Evolutionary conservation across 1,140 invertebrate species (phyloP), one percentile per base, ranked within the genome.

Genomic region (Gryllus bimaculatus): DNA sequence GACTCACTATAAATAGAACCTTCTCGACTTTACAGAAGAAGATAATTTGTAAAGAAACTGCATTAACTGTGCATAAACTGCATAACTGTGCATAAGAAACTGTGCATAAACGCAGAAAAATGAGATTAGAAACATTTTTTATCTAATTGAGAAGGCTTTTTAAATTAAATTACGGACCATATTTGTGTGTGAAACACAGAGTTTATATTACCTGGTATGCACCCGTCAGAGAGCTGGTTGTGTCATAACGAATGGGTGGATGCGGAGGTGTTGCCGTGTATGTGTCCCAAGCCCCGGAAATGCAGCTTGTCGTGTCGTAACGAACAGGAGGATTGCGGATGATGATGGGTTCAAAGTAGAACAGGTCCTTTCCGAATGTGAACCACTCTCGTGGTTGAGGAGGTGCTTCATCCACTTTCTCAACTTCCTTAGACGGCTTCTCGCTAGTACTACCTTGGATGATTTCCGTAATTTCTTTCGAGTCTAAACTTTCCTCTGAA

Each of bases 231-330:
- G 74, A n/a, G n/a, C 74, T 39, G 8, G 74, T 75, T 7, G 74
- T 75, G 74, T 75, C 74, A 7, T 75, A 75, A 10, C 74, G 74
- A 10, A 75, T 39, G 74, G 74, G 74, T 10, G 74, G 74, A 75
- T 75, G 74, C 54, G 54, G 54, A 18, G 10, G 18, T 7, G 18
- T 66, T 0, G 10, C 18, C 10, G 10, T 18, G 18, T 7, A 66
- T 3, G 10, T 13, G 8, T 20, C 26, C n/a, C n/a, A 75, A 21
- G 74, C 74, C 8, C 10, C n/a, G 10, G 74, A 75, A n/a, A 75
- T 12, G 13, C 10, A 10, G n/a, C 74, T 20, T 12, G 74, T 75
- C 2, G 74, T 75, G 26, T 75, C 74, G 20, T 75, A 75, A 21
- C 74, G n/a, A 21, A 39, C n/a, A 3, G 74, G n/a, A 15, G 74